phyloP scores from a whole-genome alignment of 2,888 invertebrate species.

The Stramonita haemastoma region DNA sequence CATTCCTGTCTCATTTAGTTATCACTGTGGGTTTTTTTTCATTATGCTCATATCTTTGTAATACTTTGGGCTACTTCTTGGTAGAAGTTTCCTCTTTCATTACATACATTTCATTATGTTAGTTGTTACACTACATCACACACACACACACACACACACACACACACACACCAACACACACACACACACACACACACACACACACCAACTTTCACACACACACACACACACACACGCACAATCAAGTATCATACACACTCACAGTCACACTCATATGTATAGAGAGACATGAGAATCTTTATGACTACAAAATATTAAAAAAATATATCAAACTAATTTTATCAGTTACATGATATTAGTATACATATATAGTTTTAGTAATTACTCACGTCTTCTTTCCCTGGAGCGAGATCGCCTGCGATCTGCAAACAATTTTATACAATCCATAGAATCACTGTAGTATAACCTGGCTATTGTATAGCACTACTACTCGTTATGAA shows the following conservation, averaged over 20 bases:
- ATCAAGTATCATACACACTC: background rate
- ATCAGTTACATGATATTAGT: background rate
- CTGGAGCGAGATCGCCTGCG: slow-evolving; percentile 53
- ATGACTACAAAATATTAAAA: background rate
- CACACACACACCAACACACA: background rate
- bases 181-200: background rate
- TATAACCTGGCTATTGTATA: too few relatives aligned
- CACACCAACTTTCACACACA: background rate
- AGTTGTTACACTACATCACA: background rate
- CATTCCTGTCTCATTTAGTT: too few relatives aligned
- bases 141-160: background rate
- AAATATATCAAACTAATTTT: background rate
- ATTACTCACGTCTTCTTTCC: slow-evolving; percentile 51
- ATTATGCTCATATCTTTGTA: too few relatives aligned
- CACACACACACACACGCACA: background rate
- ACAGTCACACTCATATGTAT: background rate
- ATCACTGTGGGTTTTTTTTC: too few relatives aligned
- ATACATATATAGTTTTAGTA: too few relatives aligned
- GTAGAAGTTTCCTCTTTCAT: background rate
- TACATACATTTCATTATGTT: background rate
- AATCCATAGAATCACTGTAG: background rate
- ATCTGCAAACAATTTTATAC: slow-evolving; percentile 27
- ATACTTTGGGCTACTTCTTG: too few relatives aligned
- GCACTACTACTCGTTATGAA: too few relatives aligned
- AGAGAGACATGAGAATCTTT: background rate